These are phyloP conservation scores for Neostethus bicornis DNA, from an alignment of 2,797 vertebrate genomes.

Conservation along the genomic window DNA sequence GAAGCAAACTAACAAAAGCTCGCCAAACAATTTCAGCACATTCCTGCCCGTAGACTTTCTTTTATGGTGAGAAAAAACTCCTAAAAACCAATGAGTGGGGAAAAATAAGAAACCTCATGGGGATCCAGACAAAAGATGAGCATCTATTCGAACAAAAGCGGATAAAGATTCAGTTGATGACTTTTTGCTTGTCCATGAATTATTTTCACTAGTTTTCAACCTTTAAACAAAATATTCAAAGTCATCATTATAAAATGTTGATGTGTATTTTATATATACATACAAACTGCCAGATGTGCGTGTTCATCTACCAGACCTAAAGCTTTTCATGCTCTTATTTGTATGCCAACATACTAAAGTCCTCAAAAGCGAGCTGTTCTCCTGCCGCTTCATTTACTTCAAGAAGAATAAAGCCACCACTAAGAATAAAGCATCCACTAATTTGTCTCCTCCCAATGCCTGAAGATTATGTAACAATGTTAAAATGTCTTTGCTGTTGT, in stretches of 20 bases:
- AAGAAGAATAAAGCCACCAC: constrained; percentile 67
- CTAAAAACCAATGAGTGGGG: not conserved
- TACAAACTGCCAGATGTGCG: no score
- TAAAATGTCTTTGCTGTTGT: constrained; percentile 55
- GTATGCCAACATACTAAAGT: constrained; percentile 53
- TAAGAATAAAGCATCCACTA: constrained; percentile 45
- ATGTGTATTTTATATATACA: constrained; percentile 9
- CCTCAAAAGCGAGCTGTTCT: constrained; percentile 51
- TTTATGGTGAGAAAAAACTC: not conserved
- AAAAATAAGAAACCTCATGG: no score
- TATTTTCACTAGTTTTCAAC: not conserved
- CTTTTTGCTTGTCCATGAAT: not conserved
- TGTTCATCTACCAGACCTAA: constrained; percentile 40
- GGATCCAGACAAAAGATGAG: no score
- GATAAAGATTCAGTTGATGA: not conserved
- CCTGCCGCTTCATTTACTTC: constrained; percentile 68
- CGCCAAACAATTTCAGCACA: no score
- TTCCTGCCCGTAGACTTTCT: no score
- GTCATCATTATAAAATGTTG: not conserved
- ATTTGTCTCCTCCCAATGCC: constrained; percentile 62
- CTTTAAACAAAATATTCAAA: not conserved
- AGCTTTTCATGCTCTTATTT: constrained; percentile 48
- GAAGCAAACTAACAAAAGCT: no score
- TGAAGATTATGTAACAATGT: constrained; percentile 62
- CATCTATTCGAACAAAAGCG: no score